phyloP scores from a whole-genome alignment of 2,797 vertebrate species.

The Rallus crepitans region DNA sequence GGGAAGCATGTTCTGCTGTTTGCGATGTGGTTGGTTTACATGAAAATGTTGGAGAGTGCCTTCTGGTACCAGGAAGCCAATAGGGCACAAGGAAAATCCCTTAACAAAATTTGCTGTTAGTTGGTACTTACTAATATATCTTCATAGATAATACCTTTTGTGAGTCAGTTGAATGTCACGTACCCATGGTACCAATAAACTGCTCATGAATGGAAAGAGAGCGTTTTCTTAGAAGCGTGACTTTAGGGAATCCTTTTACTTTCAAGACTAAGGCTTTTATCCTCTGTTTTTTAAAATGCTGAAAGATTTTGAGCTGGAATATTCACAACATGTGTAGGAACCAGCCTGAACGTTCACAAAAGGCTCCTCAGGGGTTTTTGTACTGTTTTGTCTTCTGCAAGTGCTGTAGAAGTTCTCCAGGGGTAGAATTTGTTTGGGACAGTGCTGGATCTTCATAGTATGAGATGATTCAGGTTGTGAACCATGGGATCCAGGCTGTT shows the following conservation, averaged over 20 bases:
- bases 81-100: background rate
- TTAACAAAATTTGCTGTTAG: constrained; percentile 28
- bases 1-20: constrained; percentile 50
- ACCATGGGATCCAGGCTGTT: background rate
- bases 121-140: background rate
- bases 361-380: background rate
- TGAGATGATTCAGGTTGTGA: background rate
- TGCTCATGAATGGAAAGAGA: background rate
- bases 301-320: background rate
- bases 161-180: background rate
- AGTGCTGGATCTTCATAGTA: background rate
- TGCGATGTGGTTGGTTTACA: constrained; percentile 48
- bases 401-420: background rate
- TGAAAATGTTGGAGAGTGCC: background rate
- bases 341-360: background rate
- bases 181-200: background rate
- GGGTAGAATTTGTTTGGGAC: background rate
- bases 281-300: background rate
- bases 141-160: background rate
- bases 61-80: constrained; percentile 24
- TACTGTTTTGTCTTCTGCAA: background rate
- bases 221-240: background rate
- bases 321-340: background rate
- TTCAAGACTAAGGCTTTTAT: background rate
- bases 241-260: background rate